Evolutionary conservation across 2,113 vertebrate species (phyloP), one percentile per base, ranked within the genome.

Genomic region (Athene cunicularia): DNA sequence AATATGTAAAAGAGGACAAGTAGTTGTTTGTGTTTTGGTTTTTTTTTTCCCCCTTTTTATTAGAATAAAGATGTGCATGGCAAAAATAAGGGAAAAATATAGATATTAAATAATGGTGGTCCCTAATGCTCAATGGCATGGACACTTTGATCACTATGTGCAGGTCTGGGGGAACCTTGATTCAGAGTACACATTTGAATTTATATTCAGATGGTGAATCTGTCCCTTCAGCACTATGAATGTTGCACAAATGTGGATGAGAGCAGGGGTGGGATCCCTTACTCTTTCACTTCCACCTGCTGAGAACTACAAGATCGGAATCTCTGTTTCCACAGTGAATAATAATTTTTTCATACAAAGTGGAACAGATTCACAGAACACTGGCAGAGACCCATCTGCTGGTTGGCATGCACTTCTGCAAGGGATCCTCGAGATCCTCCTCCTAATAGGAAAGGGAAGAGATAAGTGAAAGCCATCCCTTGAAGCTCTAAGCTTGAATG

Each of bases 41-140:
- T n/a, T 5, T 0, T 1, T 15, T 5, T 0, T 1, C 13, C 4
- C 3, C 6, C 8, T 33, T 60, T 35, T 23, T 6, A 53, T 68
- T 58, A 4, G 24, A 70, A 76, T 43, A 50, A 67, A 77, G 8
- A 37, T 21, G 3, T 33, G 6, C 21, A 27, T 27, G 6, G 8
- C 8, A 88, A 45, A 86, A 92, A 80, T 43, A 35, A 39, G 17
- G 23, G 14, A 45, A 80, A 80, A 83, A 12, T 2, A 24, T 3
- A 7, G 49, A 27, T 12, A 15, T 43, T 7, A 30, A 72, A 32
- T 73, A 86, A 27, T 39, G 52, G 6, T 39, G 32, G 3, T 12
- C 19, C 6, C 11, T 50, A 72, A 64, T 33, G 19, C 21, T 39
- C 77, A 30, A 41, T 35, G 24, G 2, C 2, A 3, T 18, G 24